phyloP scores from a whole-genome alignment of 2,888 invertebrate genomes.

The Drosophila vallismaia region DNA sequence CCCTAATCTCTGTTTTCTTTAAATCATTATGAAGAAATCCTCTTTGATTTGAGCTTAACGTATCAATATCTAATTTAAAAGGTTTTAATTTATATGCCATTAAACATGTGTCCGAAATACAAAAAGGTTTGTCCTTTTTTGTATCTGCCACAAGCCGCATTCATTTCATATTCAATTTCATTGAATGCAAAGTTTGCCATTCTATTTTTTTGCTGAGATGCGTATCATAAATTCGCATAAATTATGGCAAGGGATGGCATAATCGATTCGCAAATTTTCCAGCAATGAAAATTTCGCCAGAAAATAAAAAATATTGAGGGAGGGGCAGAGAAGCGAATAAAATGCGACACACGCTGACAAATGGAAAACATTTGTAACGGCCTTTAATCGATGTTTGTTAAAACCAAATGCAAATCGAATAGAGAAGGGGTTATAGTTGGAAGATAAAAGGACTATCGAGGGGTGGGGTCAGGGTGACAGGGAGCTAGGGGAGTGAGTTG shows the following conservation, averaged over 20 bases:
- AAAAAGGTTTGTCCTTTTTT: slow-evolving; percentile 8
- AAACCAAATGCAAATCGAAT: slow-evolving; percentile 68
- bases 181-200: slow-evolving; percentile 47
- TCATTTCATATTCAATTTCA: slow-evolving; percentile 41
- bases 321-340: slow-evolving; percentile 24
- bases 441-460: slow-evolving; percentile 5
- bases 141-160: slow-evolving; percentile 37
- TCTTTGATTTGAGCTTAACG: not conserved
- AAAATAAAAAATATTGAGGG: not conserved
- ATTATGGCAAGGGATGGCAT: slow-evolving; percentile 48
- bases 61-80: not conserved
- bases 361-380: slow-evolving; percentile 79
- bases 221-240: slow-evolving; percentile 76
- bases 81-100: slow-evolving; percentile 16
- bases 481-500: slow-evolving; percentile 25
- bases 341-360: slow-evolving; percentile 70
- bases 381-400: slow-evolving; percentile 73
- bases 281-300: slow-evolving; percentile 36
- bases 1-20: not conserved
- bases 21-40: not conserved
- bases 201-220: slow-evolving; percentile 46
- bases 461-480: slow-evolving; percentile 13
- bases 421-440: slow-evolving; percentile 50
- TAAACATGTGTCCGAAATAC: slow-evolving; percentile 21
- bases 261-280: slow-evolving; percentile 75